These are phyloP conservation scores for Blastomussa wellsi DNA, from an alignment of 92 coral and sea anemone species.

Conservation along the genomic window DNA sequence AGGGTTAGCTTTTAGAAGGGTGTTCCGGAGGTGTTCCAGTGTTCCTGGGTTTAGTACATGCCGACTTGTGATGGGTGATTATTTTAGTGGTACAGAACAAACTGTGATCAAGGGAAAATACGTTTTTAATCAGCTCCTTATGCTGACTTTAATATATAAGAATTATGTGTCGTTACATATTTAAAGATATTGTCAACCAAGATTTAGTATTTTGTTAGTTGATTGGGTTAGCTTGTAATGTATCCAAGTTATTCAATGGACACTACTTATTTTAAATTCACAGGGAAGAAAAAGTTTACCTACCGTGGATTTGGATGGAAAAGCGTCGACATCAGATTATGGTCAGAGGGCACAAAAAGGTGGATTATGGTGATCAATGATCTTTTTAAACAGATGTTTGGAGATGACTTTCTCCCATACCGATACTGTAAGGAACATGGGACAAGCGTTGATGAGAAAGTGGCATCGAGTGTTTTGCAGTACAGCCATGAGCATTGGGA, in stretches of 20 bases:
- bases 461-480: background rate
- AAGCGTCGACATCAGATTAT: background rate
- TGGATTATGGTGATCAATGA: slow-evolving; percentile 10
- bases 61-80: too few species aligned
- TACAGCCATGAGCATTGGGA: slow-evolving; percentile 27
- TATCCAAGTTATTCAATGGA: background rate
- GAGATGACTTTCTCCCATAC: slow-evolving; percentile 29
- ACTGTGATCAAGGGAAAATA: background rate
- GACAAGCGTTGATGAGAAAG: slow-evolving; percentile 9
- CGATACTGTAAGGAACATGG: slow-evolving; percentile 21
- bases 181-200: background rate
- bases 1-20: too few species aligned
- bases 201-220: background rate
- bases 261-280: background rate
- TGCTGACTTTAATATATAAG: background rate
- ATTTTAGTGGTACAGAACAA: background rate
- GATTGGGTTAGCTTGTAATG: background rate
- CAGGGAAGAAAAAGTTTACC: slow-evolving; percentile 21
- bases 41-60: too few species aligned
- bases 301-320: slow-evolving; percentile 45
- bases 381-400: slow-evolving; percentile 37
- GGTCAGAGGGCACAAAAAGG: slow-evolving; percentile 12
- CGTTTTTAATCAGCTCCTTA: background rate
- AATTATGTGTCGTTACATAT: background rate
- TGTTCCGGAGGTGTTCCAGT: too few species aligned